Evolutionary conservation across 2,113 vertebrate species (phyloP).

Genomic region (Corydoras sp.): DNA sequence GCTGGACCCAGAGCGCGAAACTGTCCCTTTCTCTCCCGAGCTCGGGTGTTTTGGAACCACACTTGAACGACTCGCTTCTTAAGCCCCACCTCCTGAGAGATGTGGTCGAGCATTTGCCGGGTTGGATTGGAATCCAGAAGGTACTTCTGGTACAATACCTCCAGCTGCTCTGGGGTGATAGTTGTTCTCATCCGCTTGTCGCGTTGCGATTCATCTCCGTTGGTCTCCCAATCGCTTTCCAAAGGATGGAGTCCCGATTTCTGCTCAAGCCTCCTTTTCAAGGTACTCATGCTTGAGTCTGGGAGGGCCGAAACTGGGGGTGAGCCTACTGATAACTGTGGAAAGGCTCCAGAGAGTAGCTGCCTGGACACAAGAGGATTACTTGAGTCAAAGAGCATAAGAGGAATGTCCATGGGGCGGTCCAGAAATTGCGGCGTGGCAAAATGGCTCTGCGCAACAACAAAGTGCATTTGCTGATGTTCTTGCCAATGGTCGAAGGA

Average conservation of each 20-base stretch:
- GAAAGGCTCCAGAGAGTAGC: conserved; percentile 83
- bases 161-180: conserved; percentile 95
- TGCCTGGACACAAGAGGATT: conserved; percentile 89
- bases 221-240: conserved; percentile 73
- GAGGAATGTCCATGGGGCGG: conserved; percentile 82
- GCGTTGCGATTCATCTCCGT: conserved; percentile 85
- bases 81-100: conserved; percentile 92
- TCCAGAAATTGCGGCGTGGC: conserved; percentile 90
- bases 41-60: conserved; percentile 98
- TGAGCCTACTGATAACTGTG: conserved; percentile 78
- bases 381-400: conserved; percentile 94
- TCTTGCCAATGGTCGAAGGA: conserved; percentile 97
- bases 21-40: conserved; percentile 94
- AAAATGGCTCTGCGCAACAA: conserved; percentile 91
- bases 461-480: conserved; percentile 92
- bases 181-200: conserved; percentile 96
- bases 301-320: conserved; percentile 79
- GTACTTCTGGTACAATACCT: conserved; percentile 96
- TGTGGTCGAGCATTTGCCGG: conserved; percentile 93
- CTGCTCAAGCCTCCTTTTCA: conserved; percentile 88
- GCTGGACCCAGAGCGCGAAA: conserved; percentile 89
- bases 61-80: conserved; percentile 97
- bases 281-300: conserved; percentile 75
- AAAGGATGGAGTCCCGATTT: conserved; percentile 80
- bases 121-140: conserved; percentile 95